These are phyloP conservation scores for Misgurnus anguillicaudatus DNA, from an alignment of 2,113 vertebrate species.

Conservation along the genomic window DNA sequence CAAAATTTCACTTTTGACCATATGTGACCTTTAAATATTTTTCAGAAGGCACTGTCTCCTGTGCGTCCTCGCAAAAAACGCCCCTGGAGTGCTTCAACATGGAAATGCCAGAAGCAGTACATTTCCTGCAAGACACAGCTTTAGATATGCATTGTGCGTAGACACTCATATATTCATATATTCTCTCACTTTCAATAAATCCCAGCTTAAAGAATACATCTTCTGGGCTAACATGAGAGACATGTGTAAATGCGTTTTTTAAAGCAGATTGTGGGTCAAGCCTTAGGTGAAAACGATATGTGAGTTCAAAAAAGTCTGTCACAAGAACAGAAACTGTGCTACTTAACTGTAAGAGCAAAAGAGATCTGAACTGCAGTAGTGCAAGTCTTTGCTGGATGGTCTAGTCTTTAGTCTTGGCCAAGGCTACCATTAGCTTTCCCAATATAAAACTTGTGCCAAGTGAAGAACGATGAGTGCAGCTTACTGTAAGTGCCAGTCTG, in stretches of 20 bases:
- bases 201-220: slow-evolving; percentile 27
- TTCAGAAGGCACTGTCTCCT: too few species aligned
- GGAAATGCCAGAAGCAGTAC: background rate
- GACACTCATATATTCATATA: slow-evolving; percentile 6
- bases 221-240: background rate
- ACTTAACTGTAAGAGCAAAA: background rate
- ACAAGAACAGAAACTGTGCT: slow-evolving; percentile 1
- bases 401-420: background rate
- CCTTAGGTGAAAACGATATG: slow-evolving; percentile 13
- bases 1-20: too few species aligned
- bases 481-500: background rate
- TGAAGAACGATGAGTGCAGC: background rate
- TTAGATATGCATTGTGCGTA: slow-evolving; percentile 4
- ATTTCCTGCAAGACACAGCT: slow-evolving; percentile 1
- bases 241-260: slow-evolving; percentile 5
- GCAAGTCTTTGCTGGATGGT: background rate
- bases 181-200: background rate
- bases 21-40: too few species aligned
- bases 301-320: slow-evolving; percentile 5
- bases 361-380: background rate
- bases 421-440: background rate
- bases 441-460: background rate
- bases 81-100: too few species aligned
- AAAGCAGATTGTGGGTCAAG: background rate
- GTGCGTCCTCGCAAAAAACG: too few species aligned